A percentile compares a stretch with the other conserved stretches of the same genome.
phyloP scores from a whole-genome alignment of 2,797 vertebrate species.

The Erpetoichthys calabaricus region DNA sequence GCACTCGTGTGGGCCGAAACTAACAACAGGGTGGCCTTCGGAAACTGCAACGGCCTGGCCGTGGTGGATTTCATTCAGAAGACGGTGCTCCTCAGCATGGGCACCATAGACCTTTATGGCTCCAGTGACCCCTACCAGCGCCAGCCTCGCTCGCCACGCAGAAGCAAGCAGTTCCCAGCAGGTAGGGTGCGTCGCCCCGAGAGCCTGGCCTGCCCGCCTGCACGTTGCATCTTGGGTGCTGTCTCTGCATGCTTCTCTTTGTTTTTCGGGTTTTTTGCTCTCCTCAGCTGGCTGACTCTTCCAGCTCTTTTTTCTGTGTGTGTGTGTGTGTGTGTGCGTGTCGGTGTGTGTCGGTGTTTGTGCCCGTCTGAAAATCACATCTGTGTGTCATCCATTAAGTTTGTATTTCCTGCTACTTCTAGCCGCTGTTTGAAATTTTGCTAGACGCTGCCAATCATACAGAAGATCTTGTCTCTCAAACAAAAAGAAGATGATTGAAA shows the following conservation, averaged over 20 bases:
- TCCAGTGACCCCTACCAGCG: conserved; percentile 82
- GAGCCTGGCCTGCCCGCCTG: not conserved
- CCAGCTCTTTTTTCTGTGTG: no score
- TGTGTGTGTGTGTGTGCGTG: no score
- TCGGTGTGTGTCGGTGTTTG: no score
- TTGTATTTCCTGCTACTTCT: no score
- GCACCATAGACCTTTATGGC: conserved; percentile 77
- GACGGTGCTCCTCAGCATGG: conserved; percentile 78
- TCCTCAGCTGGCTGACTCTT: not conserved
- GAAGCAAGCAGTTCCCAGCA: conserved; percentile 85
- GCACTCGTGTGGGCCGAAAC: no score
- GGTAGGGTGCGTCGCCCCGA: conserved; percentile 45
- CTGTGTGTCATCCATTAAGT: no score
- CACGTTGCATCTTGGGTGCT: not conserved
- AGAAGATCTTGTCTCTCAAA: no score
- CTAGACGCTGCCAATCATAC: no score
- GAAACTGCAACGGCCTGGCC: conserved; percentile 81
- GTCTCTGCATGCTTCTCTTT: not conserved
- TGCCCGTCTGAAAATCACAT: no score
- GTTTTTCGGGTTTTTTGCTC: not conserved
- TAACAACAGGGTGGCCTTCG: conserved; percentile 71
- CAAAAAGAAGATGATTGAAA: no score
- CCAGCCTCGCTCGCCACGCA: conserved; percentile 83
- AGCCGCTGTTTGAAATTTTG: no score
- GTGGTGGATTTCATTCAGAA: conserved; percentile 95